phyloP scores from a whole-genome alignment of 1,140 invertebrate species.

The Heliothis virescens region DNA sequence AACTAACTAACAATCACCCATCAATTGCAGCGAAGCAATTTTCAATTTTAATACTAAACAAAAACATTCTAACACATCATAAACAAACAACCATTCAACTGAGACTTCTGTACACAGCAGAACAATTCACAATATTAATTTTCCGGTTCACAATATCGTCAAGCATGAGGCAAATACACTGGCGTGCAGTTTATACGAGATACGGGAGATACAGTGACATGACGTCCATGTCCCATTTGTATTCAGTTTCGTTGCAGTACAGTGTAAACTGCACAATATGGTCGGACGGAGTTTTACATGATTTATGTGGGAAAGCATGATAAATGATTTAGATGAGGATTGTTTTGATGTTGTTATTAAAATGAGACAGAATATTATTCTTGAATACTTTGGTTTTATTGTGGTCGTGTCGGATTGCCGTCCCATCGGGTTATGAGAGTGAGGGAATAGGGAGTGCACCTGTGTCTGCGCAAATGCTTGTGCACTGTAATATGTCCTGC shows the following conservation, averaged over 20 bases:
- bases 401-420: too few relatives aligned
- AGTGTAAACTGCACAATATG: conserved; percentile 31
- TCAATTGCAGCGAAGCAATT: too few relatives aligned
- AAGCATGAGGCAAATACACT: conserved; percentile 15
- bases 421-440: too few relatives aligned
- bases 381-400: background rate
- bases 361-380: background rate
- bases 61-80: background rate
- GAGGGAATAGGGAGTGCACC: too few relatives aligned
- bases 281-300: conserved; percentile 18
- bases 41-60: too few relatives aligned
- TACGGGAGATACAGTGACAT: conserved; percentile 19
- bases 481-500: too few relatives aligned
- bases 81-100: background rate
- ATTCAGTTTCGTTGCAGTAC: conserved; percentile 29
- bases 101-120: background rate
- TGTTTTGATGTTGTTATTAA: background rate
- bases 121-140: conserved; percentile 7
- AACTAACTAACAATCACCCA: too few relatives aligned
- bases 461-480: too few relatives aligned
- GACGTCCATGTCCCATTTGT: conserved; percentile 5
- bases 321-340: background rate
- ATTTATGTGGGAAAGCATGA: conserved; percentile 25
- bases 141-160: background rate
- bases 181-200: conserved; percentile 5